Percentiles rank a stretch among this genome's conserved stretches.
Conservation (phyloP, 2,113 vertebrate genomes). For the Caloenas nicobarica region DNA sequence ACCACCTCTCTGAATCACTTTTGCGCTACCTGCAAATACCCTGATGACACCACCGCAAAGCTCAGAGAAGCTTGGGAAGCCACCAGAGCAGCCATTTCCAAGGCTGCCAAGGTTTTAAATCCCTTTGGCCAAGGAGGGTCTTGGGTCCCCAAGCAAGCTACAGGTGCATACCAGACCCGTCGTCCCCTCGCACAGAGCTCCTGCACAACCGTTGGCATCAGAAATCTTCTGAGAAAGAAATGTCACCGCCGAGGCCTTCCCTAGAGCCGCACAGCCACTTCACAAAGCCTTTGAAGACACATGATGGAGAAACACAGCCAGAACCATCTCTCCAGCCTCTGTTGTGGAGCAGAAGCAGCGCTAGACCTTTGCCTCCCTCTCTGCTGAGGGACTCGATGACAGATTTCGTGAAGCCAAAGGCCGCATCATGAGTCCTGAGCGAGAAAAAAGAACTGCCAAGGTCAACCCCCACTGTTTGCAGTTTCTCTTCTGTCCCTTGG, state of each 20-base stretch:
- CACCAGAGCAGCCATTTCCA: neutral
- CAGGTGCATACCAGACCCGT: neutral
- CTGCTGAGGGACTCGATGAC: neutral
- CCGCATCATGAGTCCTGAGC: neutral
- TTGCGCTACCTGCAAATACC: neutral
- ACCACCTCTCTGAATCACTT: neutral
- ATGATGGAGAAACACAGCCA: neutral
- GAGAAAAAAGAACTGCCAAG: neutral
- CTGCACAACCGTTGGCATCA: neutral
- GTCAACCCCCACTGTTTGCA: fast-evolving
- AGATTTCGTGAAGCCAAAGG: neutral
- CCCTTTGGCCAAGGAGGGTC: neutral
- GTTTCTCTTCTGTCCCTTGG: neutral
- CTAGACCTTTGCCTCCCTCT: neutral
- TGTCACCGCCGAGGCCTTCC: neutral
- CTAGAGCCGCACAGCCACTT: neutral
- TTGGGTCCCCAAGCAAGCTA: neutral
- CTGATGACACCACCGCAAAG: fast-evolving
- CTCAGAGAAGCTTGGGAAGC: neutral
- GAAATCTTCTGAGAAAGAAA: neutral
- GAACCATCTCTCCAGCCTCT: neutral
- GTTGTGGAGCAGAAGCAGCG: neutral
- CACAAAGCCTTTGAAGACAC: neutral
- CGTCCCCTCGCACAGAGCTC: neutral
- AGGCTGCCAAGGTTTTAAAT: neutral